Conservation (phyloP, 1,140 invertebrate species). For the Bursaphelenchus mucronatus region DNA sequence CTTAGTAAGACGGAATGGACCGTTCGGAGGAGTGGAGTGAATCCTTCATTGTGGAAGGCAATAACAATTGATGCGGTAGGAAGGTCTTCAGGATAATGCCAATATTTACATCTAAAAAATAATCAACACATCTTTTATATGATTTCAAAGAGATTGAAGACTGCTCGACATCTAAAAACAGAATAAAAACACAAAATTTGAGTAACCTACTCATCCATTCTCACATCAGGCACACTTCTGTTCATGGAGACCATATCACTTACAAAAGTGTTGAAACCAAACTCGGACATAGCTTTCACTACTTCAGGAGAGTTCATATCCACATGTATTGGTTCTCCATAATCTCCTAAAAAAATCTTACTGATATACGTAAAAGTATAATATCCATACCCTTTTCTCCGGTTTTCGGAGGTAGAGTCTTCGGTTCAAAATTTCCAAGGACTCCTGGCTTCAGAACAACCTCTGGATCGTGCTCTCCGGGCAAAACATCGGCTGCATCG, state of each 20-base stretch:
- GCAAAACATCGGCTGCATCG: slow-evolving; percentile 29
- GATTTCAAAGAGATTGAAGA: slow-evolving; percentile 15
- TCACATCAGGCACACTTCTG: slow-evolving; percentile 79
- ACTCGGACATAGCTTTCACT: slow-evolving; percentile 40
- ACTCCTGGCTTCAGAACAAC: slow-evolving; percentile 42
- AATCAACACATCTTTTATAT: slow-evolving; percentile 9
- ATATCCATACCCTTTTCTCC: slow-evolving; percentile 41
- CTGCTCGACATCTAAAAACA: neutral
- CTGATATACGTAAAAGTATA: slow-evolving; percentile 1
- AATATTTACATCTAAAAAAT: slow-evolving; percentile 78
- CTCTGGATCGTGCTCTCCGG: slow-evolving; percentile 51
- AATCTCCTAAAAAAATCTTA: slow-evolving; percentile 43
- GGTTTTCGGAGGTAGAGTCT: slow-evolving; percentile 11
- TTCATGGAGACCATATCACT: slow-evolving; percentile 87
- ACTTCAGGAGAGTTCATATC: slow-evolving; percentile 43
- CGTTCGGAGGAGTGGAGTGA: slow-evolving; percentile 85
- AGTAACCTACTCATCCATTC: slow-evolving; percentile 62
- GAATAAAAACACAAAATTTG: neutral
- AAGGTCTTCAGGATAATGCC: slow-evolving; percentile 84
- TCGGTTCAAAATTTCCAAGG: slow-evolving; percentile 55
- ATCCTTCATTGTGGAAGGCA: slow-evolving; percentile 85
- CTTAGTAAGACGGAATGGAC: slow-evolving; percentile 90
- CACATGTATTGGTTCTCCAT: slow-evolving; percentile 45
- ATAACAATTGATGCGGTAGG: slow-evolving; percentile 89
- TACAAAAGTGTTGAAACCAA: slow-evolving; percentile 64